Conservation (phyloP, 2,888 invertebrate genomes). For the Bellardia bayeri region DNA sequence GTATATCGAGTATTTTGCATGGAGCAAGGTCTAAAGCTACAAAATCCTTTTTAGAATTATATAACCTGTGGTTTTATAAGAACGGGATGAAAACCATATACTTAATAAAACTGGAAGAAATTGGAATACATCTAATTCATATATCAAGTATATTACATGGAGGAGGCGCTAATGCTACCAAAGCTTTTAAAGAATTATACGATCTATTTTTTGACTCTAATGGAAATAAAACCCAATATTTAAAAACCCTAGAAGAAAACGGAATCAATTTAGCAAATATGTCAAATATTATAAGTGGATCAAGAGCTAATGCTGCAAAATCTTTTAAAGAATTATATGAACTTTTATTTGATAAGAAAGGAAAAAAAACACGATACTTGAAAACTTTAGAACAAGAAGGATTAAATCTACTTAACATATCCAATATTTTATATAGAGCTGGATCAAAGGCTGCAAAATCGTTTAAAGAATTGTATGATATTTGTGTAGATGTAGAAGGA, state of each 20-base stretch:
- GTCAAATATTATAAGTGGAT: background rate
- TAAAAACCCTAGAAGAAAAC: background rate
- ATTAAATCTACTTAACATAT: background rate
- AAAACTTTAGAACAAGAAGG: background rate
- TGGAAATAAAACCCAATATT: background rate
- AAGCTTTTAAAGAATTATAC: background rate
- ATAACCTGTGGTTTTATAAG: background rate
- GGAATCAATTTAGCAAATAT: background rate
- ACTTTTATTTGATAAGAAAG: background rate
- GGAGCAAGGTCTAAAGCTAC: background rate
- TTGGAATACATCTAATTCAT: background rate
- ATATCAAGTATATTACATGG: background rate
- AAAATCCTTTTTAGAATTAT: background rate
- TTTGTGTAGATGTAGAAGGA: background rate
- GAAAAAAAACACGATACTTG: background rate
- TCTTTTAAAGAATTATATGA: background rate
- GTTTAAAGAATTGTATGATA: background rate
- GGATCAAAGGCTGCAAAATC: background rate
- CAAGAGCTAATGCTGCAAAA: background rate
- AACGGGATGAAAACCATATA: background rate
- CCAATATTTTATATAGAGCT: background rate
- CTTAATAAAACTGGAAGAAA: background rate
- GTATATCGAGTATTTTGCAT: background rate
- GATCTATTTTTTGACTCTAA: background rate
- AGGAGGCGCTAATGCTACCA: background rate